phyloP scores from a whole-genome alignment of 2,888 invertebrate genomes.

The Protophormia terraenovae region DNA sequence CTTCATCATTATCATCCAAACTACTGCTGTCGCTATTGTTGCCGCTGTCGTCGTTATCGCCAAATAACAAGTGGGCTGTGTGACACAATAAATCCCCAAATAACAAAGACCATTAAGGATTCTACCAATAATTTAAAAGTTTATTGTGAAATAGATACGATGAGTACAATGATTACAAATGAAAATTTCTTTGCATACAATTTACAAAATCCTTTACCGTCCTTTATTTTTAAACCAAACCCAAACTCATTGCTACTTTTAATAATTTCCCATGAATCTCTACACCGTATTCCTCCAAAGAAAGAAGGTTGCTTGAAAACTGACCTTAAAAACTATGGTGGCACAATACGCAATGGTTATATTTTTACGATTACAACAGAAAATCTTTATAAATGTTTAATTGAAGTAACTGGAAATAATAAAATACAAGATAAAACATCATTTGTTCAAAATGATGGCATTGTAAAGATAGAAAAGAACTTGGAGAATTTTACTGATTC shows the following conservation, averaged over 20 bases:
- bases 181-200: not conserved
- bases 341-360: too few species aligned
- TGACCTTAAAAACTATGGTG: slow-evolving; percentile 57
- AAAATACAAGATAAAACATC: not conserved
- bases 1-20: slow-evolving; percentile 38
- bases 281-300: not conserved
- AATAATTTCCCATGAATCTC: slow-evolving; percentile 46
- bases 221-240: slow-evolving; percentile 11
- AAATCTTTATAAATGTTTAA: slow-evolving; percentile 13
- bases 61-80: slow-evolving; percentile 30
- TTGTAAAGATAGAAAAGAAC: not conserved
- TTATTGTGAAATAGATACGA: slow-evolving; percentile 33
- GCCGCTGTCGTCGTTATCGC: slow-evolving; percentile 19
- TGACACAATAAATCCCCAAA: slow-evolving; percentile 59
- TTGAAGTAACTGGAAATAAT: slow-evolving; percentile 2
- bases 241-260: slow-evolving; percentile 28
- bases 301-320: not conserved
- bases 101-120: slow-evolving; percentile 36
- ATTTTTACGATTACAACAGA: not conserved
- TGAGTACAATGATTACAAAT: not conserved
- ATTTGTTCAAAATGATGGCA: not conserved
- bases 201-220: slow-evolving; percentile 38
- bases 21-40: slow-evolving; percentile 62
- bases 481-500: slow-evolving; percentile 6
- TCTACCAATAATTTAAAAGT: slow-evolving; percentile 40